phyloP scores from a whole-genome alignment of 2,888 invertebrate species.

The Dendrolimus houi region DNA sequence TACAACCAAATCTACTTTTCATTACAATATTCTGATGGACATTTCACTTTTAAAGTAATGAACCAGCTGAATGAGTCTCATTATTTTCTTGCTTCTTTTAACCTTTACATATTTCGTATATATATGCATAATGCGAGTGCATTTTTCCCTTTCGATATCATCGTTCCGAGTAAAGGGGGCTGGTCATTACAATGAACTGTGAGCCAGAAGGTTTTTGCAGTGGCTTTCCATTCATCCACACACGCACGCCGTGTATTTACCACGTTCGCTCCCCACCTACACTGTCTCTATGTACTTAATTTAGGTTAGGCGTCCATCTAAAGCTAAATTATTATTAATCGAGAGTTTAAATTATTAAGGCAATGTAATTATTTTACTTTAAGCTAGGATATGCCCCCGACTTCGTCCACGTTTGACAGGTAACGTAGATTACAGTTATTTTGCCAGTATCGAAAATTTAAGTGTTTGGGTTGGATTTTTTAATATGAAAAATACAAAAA shows the following conservation, averaged over 20 bases:
- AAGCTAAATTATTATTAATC: conserved; percentile 7
- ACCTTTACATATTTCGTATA: too few relatives aligned
- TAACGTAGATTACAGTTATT: too few relatives aligned
- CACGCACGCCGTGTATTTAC: background rate
- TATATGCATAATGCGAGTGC: background rate
- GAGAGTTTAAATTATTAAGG: background rate
- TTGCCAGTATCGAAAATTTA: too few relatives aligned
- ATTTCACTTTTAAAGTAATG: too few relatives aligned
- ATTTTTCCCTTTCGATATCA: background rate
- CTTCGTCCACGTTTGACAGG: too few relatives aligned
- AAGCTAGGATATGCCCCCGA: too few relatives aligned
- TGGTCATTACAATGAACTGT: background rate
- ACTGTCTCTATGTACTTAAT: background rate
- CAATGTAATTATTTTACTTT: too few relatives aligned
- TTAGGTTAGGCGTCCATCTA: conserved; percentile 3
- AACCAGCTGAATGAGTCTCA: too few relatives aligned
- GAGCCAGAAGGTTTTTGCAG: background rate
- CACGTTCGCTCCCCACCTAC: background rate
- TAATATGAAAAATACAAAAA: too few relatives aligned
- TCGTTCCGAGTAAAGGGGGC: background rate
- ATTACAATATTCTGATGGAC: too few relatives aligned
- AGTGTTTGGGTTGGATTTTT: conserved; percentile 4
- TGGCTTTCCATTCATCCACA: background rate
- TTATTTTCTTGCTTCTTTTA: too few relatives aligned
- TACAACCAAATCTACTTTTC: too few relatives aligned